These are phyloP conservation scores for Procapra przewalskii DNA, from an alignment of 2,113 vertebrate genomes.

Conservation along the genomic window DNA sequence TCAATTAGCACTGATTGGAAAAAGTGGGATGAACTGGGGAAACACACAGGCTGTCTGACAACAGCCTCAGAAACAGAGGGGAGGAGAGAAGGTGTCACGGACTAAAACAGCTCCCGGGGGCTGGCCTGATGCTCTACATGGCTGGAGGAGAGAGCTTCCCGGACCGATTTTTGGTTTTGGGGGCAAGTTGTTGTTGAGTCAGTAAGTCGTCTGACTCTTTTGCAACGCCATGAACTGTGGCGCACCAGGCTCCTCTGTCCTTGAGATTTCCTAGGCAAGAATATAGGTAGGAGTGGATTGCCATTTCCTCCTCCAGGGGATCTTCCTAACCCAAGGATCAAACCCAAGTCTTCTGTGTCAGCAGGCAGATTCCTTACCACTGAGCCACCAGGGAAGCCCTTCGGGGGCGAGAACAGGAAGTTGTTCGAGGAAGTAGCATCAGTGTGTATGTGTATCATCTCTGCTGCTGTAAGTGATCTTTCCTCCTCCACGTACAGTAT, in stretches of 20 bases:
- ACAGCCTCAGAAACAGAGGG: not conserved
- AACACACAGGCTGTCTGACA: constrained; percentile 41
- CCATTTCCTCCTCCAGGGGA: not conserved
- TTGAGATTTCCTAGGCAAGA: not conserved
- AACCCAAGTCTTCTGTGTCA: not conserved
- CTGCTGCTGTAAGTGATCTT: not conserved
- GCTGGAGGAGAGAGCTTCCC: not conserved
- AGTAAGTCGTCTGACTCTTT: not conserved
- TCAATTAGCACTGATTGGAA: constrained; percentile 67
- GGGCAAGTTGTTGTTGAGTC: not conserved
- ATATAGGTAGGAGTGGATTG: not conserved
- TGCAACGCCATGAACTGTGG: not conserved
- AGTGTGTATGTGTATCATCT: not conserved
- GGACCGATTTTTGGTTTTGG: not conserved
- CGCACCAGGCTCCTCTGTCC: not conserved
- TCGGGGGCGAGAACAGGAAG: not conserved
- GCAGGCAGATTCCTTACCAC: not conserved
- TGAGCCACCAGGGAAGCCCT: not conserved
- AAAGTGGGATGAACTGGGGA: constrained; percentile 58
- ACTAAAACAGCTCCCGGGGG: not conserved
- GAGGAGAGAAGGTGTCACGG: not conserved
- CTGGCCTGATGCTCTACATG: not conserved
- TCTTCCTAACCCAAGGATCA: not conserved
- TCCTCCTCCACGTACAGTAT: not conserved
- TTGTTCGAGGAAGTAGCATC: not conserved